Base-by-base conservation (phyloP, 2,888 invertebrate genomes). In the Leucoma salicis region DNA sequence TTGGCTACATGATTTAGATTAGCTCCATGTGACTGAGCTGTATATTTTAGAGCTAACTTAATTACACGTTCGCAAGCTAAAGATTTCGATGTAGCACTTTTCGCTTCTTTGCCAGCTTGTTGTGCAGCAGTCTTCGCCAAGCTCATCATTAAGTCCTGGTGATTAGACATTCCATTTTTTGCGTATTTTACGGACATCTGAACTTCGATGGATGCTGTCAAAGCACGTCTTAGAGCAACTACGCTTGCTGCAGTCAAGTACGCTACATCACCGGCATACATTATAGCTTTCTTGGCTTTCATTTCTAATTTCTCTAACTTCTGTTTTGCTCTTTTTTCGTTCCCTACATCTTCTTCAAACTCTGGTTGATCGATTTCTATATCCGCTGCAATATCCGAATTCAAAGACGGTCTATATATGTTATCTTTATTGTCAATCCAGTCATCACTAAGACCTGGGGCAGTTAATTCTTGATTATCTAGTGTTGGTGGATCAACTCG, bases 91-190 rank as follows among this genome's bases (percentile, higher is more conserved):
- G 81, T 66, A 2, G 89, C 89, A 58, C 77, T 82, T 53, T 81
- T 88, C 10, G 89, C 89, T 60, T 89, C 88, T 61, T 89, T 89
- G 0, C 88, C 88, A 16, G 88, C 89, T 64, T 89, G 88, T 49
- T 89, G 88, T 4, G 89, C 89, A 11, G 89, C 89, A 4, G 88
- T 87, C 47, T 84, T 88, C 0, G 89, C 89, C 39, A 89, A 71
- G 64, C 87, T 89, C 88, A 87, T 87, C 89, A 89, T 89, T 38
- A 89, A 57, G 31, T 88, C 87, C 54, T 85, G 85, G 46, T 88
- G 87, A 57, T 86, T 85, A 1, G 84, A 77, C 87, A 87, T 84
- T 3, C 87, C 87, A 48, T 78, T 85, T 49, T 82, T 86, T 12
- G 89, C 88, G 43, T 79, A 83, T 39, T 66, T 78, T 0, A 89